Evolutionary conservation across 2,113 vertebrate species (phyloP), one percentile per base, ranked within the genome.

Genomic region (Oryctolagus cuniculus): DNA sequence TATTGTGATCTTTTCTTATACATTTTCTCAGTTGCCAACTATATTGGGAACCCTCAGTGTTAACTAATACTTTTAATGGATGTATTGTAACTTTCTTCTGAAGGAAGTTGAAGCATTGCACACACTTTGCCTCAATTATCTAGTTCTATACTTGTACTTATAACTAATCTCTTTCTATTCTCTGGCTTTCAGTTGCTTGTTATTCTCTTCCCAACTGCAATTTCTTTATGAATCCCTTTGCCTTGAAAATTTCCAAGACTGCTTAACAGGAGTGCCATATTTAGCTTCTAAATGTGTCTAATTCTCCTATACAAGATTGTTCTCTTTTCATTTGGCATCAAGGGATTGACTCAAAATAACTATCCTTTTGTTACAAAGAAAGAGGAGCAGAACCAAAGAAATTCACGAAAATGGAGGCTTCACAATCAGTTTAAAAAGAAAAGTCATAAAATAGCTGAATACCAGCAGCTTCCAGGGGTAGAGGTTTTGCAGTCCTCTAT

Each of bases 311-410:
- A 95, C 86, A 95, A 95, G 95, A 95, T 73, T 97, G 96, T 96
- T 97, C 96, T 96, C 96, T 97, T 97, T 97, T 96, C 89, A 95
- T 67, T 97, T 96, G 94, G 97, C 61, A 0, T 97, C 96, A 97
- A 94, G 97, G 96, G 97, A 97, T 96, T 96, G 95, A 97, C 96
- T 97, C 96, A 97, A 97, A 97, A 97, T 97, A 97, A 97, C 97
- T 87, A 90, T 91, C 92, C 96, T 91, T 97, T 97, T 97, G 96
- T 97, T 96, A 87, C 67, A 95, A 92, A 97, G 95, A 97, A 96
- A 96, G 87, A 96, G 70, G 81, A 97, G 88, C 90, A 92, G 91
- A 95, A 95, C 90, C 92, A 97, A 96, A 96, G 96, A 95, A 96
- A 95, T 94, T 91, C 88, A 91, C 95, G 91, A 95, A 95, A 96